A percentile compares a stretch with the other conserved stretches of the same genome.
Conservation (phyloP, 2,888 invertebrate species). For the Entomobrya proxima region DNA sequence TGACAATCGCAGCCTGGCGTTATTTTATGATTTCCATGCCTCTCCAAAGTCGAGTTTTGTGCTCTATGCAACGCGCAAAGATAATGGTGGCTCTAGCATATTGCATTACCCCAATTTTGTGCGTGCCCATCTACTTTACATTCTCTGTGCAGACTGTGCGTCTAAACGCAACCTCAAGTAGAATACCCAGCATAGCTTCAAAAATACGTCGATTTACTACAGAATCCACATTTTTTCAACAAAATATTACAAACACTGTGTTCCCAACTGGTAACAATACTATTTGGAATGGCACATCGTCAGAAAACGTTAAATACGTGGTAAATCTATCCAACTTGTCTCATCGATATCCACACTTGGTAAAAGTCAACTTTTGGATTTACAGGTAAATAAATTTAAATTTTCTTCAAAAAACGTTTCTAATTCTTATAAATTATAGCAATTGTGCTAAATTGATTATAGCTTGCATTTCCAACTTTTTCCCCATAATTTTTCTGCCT, state of each 20-base stretch:
- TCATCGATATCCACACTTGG: conserved; percentile 79
- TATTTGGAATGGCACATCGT: conserved; percentile 80
- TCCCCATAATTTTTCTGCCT: no score
- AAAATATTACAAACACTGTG: background rate
- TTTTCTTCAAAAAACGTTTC: background rate
- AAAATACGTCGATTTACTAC: background rate
- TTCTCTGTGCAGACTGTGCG: conserved; percentile 82
- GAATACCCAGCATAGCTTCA: background rate
- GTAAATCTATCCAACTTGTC: conserved; percentile 83
- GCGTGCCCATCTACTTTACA: conserved; percentile 90
- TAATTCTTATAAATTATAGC: background rate
- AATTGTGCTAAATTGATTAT: background rate
- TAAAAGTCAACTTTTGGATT: conserved; percentile 88
- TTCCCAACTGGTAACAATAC: conserved; percentile 75
- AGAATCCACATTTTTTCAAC: background rate
- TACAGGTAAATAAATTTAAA: conserved; percentile 82
- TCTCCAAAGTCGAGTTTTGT: conserved; percentile 88
- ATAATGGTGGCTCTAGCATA: conserved; percentile 86
- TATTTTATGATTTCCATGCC: conserved; percentile 92
- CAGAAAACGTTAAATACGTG: conserved; percentile 79
- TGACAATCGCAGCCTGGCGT: conserved; percentile 94
- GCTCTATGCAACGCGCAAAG: conserved; percentile 87
- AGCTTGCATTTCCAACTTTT: no score
- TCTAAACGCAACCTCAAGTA: conserved; percentile 75
- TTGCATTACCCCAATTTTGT: conserved; percentile 88